Conservation (phyloP, 2,888 invertebrate genomes). For the Ormyrus rosae region DNA sequence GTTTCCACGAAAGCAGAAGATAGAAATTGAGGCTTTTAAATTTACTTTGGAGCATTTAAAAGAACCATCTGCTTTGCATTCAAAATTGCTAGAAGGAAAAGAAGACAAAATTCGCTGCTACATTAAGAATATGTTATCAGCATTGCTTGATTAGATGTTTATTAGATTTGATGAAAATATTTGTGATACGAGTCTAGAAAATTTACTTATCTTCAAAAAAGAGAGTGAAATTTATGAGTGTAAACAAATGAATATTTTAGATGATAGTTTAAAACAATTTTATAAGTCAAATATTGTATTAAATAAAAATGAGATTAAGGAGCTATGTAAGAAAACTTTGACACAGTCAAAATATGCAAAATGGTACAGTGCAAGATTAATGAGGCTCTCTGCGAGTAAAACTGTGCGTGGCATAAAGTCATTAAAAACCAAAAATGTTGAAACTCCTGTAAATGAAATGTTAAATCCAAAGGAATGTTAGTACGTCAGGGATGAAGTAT, state of each 20-base stretch:
- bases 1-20: no score
- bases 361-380: no score
- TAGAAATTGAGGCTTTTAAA: background rate
- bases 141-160: background rate
- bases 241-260: background rate
- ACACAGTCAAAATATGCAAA: no score
- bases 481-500: no score
- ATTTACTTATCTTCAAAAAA: no score
- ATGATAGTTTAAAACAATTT: background rate
- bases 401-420: no score
- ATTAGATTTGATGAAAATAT: background rate
- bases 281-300: background rate
- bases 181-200: background rate
- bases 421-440: no score
- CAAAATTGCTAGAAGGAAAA: background rate
- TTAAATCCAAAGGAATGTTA: no score
- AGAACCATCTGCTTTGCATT: background rate
- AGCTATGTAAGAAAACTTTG: background rate
- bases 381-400: no score
- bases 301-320: background rate
- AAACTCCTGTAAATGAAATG: no score
- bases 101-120: background rate
- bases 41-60: background rate
- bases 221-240: background rate
- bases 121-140: no score